Conservation (phyloP, 2,888 invertebrate genomes). For the Helleia helle region DNA sequence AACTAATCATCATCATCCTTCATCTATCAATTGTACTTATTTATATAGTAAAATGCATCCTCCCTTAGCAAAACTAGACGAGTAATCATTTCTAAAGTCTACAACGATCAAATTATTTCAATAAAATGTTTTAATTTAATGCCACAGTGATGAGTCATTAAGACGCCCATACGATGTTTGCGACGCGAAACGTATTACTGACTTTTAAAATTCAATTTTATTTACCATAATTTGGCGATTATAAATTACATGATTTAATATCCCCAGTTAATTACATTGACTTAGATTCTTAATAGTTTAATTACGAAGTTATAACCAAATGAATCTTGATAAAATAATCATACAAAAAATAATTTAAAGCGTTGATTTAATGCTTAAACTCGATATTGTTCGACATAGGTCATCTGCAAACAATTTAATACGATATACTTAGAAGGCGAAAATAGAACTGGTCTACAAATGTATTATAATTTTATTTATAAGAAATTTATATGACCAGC, state of each 20-base stretch:
- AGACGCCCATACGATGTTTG: not conserved
- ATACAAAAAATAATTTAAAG: no score
- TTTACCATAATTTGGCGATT: slow-evolving; percentile 1
- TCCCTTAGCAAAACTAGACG: no score
- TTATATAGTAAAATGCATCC: no score
- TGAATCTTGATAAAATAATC: not conserved
- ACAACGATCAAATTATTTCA: no score
- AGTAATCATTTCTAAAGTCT: no score
- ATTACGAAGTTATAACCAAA: not conserved
- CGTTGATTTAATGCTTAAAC: no score
- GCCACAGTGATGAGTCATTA: not conserved
- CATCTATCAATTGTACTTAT: no score
- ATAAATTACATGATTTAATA: slow-evolving; percentile 4
- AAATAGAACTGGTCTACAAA: not conserved
- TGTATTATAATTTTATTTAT: slow-evolving; percentile 46
- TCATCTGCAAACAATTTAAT: no score
- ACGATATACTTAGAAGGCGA: no score
- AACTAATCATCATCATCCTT: no score
- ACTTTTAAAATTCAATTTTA: not conserved
- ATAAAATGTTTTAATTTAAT: no score
- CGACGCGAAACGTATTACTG: not conserved
- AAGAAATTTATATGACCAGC: slow-evolving; percentile 58
- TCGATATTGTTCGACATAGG: no score
- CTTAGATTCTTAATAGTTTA: not conserved
- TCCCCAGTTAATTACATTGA: not conserved